Percentiles rank a stretch among this genome's conserved stretches.
phyloP scores from a whole-genome alignment of 2,888 invertebrate species.

The Epirrita christyi region DNA sequence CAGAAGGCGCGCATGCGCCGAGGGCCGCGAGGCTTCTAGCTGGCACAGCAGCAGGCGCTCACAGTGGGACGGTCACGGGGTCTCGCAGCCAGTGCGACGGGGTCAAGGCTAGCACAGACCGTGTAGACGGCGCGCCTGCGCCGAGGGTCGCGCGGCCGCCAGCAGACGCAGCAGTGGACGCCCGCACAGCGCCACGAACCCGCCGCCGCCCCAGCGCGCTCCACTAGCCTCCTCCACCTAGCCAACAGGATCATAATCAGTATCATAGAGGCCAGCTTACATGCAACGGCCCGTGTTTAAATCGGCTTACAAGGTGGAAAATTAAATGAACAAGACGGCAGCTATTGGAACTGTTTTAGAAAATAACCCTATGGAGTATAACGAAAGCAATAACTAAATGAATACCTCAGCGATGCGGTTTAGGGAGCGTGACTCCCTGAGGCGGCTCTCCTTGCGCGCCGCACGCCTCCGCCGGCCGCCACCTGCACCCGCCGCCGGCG shows the following conservation, averaged over 20 bases:
- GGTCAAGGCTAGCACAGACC: constrained; percentile 64
- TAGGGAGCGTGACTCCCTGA: constrained; percentile 93
- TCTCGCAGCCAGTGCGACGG: background rate
- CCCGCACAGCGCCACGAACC: constrained; percentile 75
- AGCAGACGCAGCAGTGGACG: constrained; percentile 75
- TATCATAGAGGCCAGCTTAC: background rate
- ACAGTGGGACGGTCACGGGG: background rate
- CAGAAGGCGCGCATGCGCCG: no score
- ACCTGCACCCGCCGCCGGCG: constrained; percentile 42
- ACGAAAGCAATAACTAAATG: no score
- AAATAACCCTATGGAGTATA: no score
- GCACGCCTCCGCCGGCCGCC: constrained; percentile 68
- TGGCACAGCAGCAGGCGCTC: no score
- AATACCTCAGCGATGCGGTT: constrained; percentile 89
- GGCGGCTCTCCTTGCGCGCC: constrained; percentile 74
- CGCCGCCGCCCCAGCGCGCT: constrained; percentile 72
- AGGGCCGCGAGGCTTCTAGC: no score
- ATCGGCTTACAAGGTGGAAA: no score
- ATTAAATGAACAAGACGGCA: no score
- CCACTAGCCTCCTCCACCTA: constrained; percentile 89
- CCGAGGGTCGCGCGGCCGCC: constrained; percentile 79
- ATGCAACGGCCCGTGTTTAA: no score
- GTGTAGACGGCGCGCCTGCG: constrained; percentile 71
- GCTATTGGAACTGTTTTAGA: no score
- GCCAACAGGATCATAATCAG: background rate